These are phyloP conservation scores for Spea bombifrons DNA, from an alignment of 2,113 vertebrate genomes.

Conservation along the genomic window DNA sequence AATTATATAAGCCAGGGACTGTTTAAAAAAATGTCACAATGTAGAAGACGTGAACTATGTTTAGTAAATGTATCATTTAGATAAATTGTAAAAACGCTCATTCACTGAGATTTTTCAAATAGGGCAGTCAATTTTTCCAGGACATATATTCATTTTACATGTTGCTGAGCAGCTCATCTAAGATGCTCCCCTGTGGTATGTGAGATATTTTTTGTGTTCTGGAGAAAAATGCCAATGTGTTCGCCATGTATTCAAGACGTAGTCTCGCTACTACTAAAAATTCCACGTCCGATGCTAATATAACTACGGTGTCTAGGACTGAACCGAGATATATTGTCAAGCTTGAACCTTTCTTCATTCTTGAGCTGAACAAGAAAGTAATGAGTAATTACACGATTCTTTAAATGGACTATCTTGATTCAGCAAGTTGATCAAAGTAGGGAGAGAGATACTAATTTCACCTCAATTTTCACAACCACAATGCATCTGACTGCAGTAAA, in stretches of 20 bases:
- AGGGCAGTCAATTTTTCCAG: no score
- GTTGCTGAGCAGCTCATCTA: no score
- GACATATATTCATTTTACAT: no score
- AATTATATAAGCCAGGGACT: neutral
- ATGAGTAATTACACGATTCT: conserved; percentile 12
- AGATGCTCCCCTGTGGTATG: no score
- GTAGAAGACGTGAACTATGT: neutral
- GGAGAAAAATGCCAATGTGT: no score
- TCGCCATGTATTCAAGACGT: no score
- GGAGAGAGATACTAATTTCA: conserved; percentile 68
- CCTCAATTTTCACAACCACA: conserved; percentile 62
- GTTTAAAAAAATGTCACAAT: conserved; percentile 6
- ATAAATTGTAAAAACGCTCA: neutral
- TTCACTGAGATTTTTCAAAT: no score
- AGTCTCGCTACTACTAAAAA: no score
- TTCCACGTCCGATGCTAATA: no score
- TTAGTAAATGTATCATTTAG: neutral
- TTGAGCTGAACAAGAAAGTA: neutral
- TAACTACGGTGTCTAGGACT: conserved; percentile 31
- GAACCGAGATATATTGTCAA: neutral
- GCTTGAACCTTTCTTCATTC: conserved; percentile 6
- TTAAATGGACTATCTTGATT: conserved; percentile 39
- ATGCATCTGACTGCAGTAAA: conserved; percentile 82
- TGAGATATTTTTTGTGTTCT: no score
- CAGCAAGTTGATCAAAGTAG: conserved; percentile 48